A percentile compares a stretch with the other conserved stretches of the same genome.
Conservation (phyloP, 2,113 vertebrate species). For the Gallinago jamesoni region DNA sequence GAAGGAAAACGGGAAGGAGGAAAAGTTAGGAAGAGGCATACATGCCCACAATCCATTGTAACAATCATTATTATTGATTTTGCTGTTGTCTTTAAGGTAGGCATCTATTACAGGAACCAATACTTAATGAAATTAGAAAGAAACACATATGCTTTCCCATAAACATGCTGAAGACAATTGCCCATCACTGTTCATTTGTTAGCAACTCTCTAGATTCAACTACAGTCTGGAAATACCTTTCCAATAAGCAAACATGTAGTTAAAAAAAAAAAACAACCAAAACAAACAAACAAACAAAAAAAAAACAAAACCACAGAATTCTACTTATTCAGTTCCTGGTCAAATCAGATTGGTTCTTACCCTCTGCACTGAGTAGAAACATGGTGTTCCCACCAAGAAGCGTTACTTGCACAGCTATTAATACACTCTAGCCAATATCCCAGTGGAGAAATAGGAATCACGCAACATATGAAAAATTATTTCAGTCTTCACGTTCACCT, state of each 20-base stretch:
- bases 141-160: conserved; percentile 60
- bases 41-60: conserved; percentile 45
- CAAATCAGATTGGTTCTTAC: not conserved
- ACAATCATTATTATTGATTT: conserved; percentile 74
- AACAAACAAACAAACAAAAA: too few relatives aligned
- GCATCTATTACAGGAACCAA: conserved; percentile 72
- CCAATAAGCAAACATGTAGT: conserved; percentile 5
- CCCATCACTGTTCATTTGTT: conserved; percentile 50
- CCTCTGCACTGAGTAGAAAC: not conserved
- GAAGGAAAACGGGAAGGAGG: not conserved
- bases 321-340: not conserved
- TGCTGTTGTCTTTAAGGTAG: conserved; percentile 64
- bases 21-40: not conserved
- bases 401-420: not conserved
- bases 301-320: not conserved
- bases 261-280: not conserved
- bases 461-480: not conserved
- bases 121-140: conserved; percentile 57
- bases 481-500: not conserved
- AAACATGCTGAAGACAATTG: conserved; percentile 55
- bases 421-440: not conserved
- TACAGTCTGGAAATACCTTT: conserved; percentile 60
- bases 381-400: not conserved
- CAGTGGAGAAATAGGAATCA: not conserved
- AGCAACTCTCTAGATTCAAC: conserved; percentile 59